phyloP scores from a whole-genome alignment of 64 coral and sea anemone genomes.

The Platygyra sinensis region DNA sequence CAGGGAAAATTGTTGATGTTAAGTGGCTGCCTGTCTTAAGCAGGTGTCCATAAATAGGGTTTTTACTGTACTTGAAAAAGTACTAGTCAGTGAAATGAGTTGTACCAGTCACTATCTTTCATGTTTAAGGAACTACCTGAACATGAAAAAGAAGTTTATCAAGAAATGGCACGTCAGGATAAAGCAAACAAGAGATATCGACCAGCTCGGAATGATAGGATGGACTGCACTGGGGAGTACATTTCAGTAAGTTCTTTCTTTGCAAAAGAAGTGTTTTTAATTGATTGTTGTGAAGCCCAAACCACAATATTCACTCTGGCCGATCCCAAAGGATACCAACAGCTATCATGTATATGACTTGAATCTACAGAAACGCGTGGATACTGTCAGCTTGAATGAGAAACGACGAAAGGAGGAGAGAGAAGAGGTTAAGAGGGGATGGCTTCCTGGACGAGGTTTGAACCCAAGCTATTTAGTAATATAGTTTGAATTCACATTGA shows the following conservation, averaged over 20 bases:
- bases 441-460: conserved; percentile 82
- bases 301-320: background rate
- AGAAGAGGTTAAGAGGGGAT: conserved; percentile 75
- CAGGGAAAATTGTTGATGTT: no score
- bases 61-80: no score
- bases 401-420: conserved; percentile 84
- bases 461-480: background rate
- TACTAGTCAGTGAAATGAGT: no score
- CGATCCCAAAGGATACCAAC: background rate
- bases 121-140: conserved; percentile 72
- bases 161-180: conserved; percentile 87
- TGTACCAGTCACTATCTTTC: background rate
- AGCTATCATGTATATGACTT: background rate
- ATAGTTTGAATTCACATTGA: no score
- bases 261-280: background rate
- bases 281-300: no score
- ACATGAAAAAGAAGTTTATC: conserved; percentile 94
- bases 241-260: conserved; percentile 73
- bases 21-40: no score
- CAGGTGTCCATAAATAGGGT: no score
- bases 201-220: conserved; percentile 77
- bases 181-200: conserved; percentile 81
- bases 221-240: conserved; percentile 91
- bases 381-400: conserved; percentile 88
- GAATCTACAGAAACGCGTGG: conserved; percentile 89